Conservation (phyloP, 2,888 invertebrate species). For the Dendrolimus pini region DNA sequence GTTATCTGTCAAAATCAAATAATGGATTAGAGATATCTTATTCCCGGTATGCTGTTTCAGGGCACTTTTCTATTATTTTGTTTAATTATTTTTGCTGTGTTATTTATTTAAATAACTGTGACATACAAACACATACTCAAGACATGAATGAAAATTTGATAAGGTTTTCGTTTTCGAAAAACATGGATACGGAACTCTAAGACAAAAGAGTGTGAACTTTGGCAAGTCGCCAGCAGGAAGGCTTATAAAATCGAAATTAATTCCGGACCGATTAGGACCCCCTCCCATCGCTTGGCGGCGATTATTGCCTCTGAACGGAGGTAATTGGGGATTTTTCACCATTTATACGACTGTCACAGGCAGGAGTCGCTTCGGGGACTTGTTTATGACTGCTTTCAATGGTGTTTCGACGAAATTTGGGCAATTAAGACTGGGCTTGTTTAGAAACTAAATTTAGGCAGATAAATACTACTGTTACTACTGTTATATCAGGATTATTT, state of each 20-base stretch:
- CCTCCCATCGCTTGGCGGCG: constrained; percentile 6
- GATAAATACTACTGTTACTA: too few species aligned
- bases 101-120: too few species aligned
- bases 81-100: too few species aligned
- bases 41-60: too few species aligned
- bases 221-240: constrained; percentile 8
- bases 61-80: too few species aligned
- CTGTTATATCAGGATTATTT: too few species aligned
- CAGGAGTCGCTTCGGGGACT: neutral
- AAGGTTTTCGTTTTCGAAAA: too few species aligned
- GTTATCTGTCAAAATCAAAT: too few species aligned
- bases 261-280: constrained; percentile 3
- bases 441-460: neutral
- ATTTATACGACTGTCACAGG: constrained; percentile 24
- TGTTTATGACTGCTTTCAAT: neutral
- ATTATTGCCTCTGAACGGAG: constrained; percentile 43
- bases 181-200: too few species aligned
- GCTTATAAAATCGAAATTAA: constrained; percentile 9
- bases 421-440: neutral
- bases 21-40: too few species aligned
- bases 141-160: too few species aligned
- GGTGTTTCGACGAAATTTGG: neutral
- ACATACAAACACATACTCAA: too few species aligned
- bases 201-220: neutral
- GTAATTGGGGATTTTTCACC: constrained; percentile 48